These are phyloP conservation scores for Euleptes europaea DNA, from an alignment of 2,113 vertebrate species.

Conservation along the genomic window DNA sequence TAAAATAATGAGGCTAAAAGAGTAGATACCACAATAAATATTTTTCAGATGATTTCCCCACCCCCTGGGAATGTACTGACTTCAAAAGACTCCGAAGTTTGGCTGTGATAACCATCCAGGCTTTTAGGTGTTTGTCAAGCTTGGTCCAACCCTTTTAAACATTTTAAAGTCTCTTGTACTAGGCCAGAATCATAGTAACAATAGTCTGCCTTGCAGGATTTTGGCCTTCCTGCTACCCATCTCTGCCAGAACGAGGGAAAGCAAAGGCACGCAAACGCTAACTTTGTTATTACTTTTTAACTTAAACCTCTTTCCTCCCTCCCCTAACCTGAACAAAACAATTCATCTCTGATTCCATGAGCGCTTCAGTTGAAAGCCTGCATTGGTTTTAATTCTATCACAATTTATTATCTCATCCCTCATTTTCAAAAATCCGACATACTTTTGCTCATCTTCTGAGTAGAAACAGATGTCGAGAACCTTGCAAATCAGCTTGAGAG, in stretches of 20 bases:
- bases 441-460: constrained; percentile 22
- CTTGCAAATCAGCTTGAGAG: neutral
- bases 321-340: constrained; percentile 27
- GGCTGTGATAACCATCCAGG: constrained; percentile 35
- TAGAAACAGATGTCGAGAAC: constrained; percentile 11
- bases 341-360: constrained; percentile 9
- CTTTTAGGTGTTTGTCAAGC: constrained; percentile 27
- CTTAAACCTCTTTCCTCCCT: constrained; percentile 3
- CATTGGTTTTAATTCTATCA: constrained; percentile 27
- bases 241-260: constrained; percentile 21
- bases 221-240: neutral
- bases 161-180: constrained; percentile 20
- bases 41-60: constrained; percentile 1
- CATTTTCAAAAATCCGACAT: constrained; percentile 1
- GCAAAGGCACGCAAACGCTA: constrained; percentile 19
- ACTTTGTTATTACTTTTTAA: constrained; percentile 32
- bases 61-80: neutral
- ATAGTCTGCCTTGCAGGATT: constrained; percentile 20
- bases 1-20: neutral
- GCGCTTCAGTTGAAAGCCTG: constrained; percentile 19
- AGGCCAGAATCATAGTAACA: constrained; percentile 29
- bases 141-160: constrained; percentile 31
- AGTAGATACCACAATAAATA: neutral
- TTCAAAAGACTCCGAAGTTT: constrained; percentile 7
- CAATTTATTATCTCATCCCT: constrained; percentile 20